Evolutionary conservation across 2,113 vertebrate genomes (phyloP).

Genomic region (Synchiropus splendidus): DNA sequence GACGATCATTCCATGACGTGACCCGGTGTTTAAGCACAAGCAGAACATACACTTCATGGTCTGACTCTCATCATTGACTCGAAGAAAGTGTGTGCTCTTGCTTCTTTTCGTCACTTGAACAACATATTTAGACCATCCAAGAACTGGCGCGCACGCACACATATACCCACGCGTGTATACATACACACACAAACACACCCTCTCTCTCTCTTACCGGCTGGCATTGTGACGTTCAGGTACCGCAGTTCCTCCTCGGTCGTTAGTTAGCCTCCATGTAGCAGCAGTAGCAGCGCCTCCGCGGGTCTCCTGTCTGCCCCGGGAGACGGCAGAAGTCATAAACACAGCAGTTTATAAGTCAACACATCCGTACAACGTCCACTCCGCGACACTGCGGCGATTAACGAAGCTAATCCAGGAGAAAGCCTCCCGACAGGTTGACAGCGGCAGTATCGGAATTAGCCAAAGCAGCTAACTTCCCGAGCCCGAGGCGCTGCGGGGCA

Average conservation of each 20-base stretch:
- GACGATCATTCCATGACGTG: no score
- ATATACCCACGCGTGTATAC: no score
- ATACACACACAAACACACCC: neutral
- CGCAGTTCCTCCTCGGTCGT: conserved; percentile 26
- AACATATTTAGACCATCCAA: no score
- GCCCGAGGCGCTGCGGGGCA: no score
- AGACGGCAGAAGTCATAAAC: neutral
- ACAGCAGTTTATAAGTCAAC: neutral
- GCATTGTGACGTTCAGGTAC: conserved; percentile 44
- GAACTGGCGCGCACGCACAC: no score
- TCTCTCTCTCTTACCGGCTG: conserved; percentile 39
- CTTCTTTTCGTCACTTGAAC: no score
- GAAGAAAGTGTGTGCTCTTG: no score
- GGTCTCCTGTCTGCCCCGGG: no score
- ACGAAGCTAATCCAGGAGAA: neutral
- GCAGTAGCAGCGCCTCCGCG: conserved; percentile 22
- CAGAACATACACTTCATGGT: no score
- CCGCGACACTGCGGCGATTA: neutral
- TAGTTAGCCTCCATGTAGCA: conserved; percentile 50
- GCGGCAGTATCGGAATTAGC: neutral
- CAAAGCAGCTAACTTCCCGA: no score
- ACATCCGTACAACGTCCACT: neutral
- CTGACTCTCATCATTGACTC: no score
- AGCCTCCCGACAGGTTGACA: neutral
- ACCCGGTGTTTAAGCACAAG: no score